Base-by-base conservation (phyloP, 2,888 invertebrate species). In the Patella pellucida region DNA sequence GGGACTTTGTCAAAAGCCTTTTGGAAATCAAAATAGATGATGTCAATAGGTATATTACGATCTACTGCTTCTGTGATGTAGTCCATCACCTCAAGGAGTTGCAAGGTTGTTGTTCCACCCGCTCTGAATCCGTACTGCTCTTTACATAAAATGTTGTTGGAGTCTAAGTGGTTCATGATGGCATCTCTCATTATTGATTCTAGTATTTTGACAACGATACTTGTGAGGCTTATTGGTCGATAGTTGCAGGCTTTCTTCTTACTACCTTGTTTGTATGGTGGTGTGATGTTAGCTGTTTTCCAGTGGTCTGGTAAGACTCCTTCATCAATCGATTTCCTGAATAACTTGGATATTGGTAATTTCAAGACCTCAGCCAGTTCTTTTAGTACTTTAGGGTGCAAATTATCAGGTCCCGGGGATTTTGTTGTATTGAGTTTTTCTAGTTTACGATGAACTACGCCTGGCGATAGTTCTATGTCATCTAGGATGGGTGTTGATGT, bases 191-290 rank as follows among this genome's bases (percentile, higher is more conserved):
- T 19, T 14, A 70, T 69, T 23, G 73, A 73, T 31, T 76, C 76
- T 52, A 74, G 27, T 15, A 71, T 41, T 56, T 76, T 76, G 11
- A 67, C 73, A 52, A 70, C 52, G 15, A 74, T 67, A 50, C 73
- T 62, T 15, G 74, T 76, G 14, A 76, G 54, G 51, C 68, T 76
- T 51, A 74, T 73, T 27, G 74, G 71, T 23, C 68, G 31, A 52
- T 76, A 76, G 52, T 71, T 76, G 15, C 51, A 19, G 16, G 72
- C 41, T 15, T 16, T 15, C 15, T 62, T 19, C n/a, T 62, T 72
- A 2, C 52, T 62, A 16, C 75, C 75, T 52, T 75, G 72, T 41
- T 75, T 75, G 19, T 67, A 75, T 14, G 67, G 15, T 19, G 72
- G 75, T 16, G 71, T 72, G 41, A 72, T 71, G 19, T 62, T 62